phyloP scores from a whole-genome alignment of 2,113 vertebrate genomes.

The Myiopsitta monachus region DNA sequence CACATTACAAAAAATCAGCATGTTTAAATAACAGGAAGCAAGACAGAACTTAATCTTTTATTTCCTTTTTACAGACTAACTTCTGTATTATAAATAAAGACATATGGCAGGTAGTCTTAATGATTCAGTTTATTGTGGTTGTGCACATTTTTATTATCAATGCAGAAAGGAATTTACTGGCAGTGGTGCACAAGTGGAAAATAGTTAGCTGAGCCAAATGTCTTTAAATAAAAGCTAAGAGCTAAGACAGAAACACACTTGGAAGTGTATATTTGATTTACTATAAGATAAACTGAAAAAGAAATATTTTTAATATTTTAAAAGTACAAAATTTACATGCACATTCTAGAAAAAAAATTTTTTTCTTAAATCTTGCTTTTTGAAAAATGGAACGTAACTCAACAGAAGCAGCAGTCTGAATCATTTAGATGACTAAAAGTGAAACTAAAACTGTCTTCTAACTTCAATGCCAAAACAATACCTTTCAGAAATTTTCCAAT shows the following conservation, averaged over 20 bases:
- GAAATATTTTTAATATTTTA: too few relatives aligned
- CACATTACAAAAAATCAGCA: not conserved
- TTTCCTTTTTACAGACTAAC: not conserved
- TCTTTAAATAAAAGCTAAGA: not conserved
- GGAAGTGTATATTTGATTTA: not conserved
- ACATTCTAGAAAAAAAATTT: not conserved
- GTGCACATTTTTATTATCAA: not conserved
- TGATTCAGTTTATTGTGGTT: not conserved
- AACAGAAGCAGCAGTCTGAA: not conserved
- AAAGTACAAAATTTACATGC: not conserved
- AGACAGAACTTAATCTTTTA: not conserved
- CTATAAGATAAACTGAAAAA: not conserved
- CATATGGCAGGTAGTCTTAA: not conserved
- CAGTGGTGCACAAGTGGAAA: not conserved
- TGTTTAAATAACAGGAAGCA: not conserved
- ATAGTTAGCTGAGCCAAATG: not conserved
- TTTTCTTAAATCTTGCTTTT: not conserved
- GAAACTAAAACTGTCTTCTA: not conserved
- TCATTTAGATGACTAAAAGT: not conserved
- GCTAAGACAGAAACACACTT: not conserved
- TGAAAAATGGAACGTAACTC: not conserved
- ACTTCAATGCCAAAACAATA: not conserved
- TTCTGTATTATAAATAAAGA: not conserved
- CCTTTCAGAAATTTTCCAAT: not conserved
- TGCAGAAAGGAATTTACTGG: not conserved